These are phyloP conservation scores for Tanaodytes sp. DNA, from an alignment of 2,888 invertebrate species.

Conservation along the genomic window DNA sequence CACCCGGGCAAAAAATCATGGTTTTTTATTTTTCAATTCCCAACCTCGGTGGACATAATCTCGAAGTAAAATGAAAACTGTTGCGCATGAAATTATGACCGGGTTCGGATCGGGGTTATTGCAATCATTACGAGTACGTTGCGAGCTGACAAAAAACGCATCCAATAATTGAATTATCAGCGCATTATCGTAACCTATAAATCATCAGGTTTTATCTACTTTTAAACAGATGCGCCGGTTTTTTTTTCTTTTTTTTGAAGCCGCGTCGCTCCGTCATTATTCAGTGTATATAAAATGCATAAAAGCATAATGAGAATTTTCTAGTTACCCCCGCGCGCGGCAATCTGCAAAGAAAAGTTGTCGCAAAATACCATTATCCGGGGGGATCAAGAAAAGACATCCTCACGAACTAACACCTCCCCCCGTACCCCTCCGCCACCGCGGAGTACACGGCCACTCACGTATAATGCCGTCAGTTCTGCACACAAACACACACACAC, in stretches of 20 bases:
- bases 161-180: constrained; percentile 40
- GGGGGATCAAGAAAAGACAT: constrained; percentile 52
- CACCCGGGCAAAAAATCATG: no score
- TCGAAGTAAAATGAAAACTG: no score
- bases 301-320: constrained; percentile 49
- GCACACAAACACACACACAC: constrained; percentile 3
- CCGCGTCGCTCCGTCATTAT: constrained; percentile 22
- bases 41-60: no score
- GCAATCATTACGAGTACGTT: no score
- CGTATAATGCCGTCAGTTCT: constrained; percentile 7
- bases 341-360: constrained; percentile 53
- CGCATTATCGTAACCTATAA: constrained; percentile 28
- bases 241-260: constrained; percentile 13
- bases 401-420: constrained; percentile 50
- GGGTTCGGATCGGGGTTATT: no score
- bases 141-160: constrained; percentile 6
- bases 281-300: constrained; percentile 45
- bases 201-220: constrained; percentile 24
- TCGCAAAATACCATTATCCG: constrained; percentile 54
- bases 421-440: constrained; percentile 1
- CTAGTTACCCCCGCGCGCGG: constrained; percentile 27
- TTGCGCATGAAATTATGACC: no score
- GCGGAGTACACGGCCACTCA: constrained; percentile 1
- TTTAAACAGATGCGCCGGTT: constrained; percentile 15
- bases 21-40: no score